These are phyloP conservation scores for Agrochola litura DNA, from an alignment of 2,888 invertebrate species.

Conservation along the genomic window DNA sequence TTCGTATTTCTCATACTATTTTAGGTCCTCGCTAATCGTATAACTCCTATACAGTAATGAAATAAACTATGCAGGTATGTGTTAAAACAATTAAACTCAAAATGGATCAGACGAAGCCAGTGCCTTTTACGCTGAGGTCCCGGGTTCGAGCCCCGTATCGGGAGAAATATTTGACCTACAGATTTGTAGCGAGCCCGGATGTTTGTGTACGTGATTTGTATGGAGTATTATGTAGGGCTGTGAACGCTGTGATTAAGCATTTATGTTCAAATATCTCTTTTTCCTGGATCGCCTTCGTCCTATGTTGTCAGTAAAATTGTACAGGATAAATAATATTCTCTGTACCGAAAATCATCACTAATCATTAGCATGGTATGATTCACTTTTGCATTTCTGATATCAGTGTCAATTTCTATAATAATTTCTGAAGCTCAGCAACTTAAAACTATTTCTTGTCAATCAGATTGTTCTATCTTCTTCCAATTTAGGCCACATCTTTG, in stretches of 20 bases:
- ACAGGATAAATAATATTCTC: too few species aligned
- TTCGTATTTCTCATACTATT: constrained; percentile 1
- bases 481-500: too few species aligned
- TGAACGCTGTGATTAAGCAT: not conserved
- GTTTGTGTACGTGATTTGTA: constrained; percentile 59
- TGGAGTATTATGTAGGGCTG: constrained; percentile 25
- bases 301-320: too few species aligned
- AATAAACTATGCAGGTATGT: constrained; percentile 32
- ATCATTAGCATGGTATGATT: too few species aligned
- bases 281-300: too few species aligned
- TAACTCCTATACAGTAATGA: not conserved
- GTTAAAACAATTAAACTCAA: constrained; percentile 60
- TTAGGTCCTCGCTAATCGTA: not conserved
- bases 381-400: too few species aligned
- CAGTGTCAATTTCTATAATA: too few species aligned
- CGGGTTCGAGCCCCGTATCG: constrained; percentile 56
- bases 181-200: constrained; percentile 56
- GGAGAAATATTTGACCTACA: constrained; percentile 61
- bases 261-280: not conserved
- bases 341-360: too few species aligned
- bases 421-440: too few species aligned
- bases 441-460: too few species aligned
- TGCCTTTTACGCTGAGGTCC: constrained; percentile 56
- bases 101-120: constrained; percentile 46
- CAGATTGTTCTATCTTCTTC: too few species aligned